Percentiles rank a stretch among this genome's conserved stretches.
phyloP scores from a whole-genome alignment of 2,888 invertebrate genomes.

The Ophion costatus region DNA sequence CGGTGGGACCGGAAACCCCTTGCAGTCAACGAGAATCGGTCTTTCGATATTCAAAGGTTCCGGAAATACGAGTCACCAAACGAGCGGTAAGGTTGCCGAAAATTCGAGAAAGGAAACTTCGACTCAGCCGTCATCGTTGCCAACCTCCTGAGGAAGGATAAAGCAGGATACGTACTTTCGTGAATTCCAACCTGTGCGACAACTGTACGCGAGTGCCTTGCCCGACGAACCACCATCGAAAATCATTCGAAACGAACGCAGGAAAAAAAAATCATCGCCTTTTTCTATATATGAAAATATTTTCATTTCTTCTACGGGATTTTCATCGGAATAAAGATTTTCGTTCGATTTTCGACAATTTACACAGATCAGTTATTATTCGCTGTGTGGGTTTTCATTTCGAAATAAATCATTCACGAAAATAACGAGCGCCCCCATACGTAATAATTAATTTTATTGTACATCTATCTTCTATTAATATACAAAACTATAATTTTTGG shows the following conservation, averaged over 20 bases:
- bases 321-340: constrained; percentile 53
- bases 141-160: constrained; percentile 57
- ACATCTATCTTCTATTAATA: constrained; percentile 81
- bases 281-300: constrained; percentile 3
- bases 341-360: constrained; percentile 32
- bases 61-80: constrained; percentile 69
- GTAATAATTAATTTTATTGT: constrained; percentile 79
- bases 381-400: constrained; percentile 23
- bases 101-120: constrained; percentile 69
- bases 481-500: constrained; percentile 83
- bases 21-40: constrained; percentile 69
- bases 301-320: constrained; percentile 14
- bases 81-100: constrained; percentile 67
- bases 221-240: background rate
- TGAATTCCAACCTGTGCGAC: background rate
- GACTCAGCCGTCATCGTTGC: constrained; percentile 67
- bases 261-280: constrained; percentile 4
- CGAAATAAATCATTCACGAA: constrained; percentile 22
- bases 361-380: background rate
- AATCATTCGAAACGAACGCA: constrained; percentile 22
- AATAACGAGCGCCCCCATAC: constrained; percentile 6
- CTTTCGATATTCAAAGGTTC: constrained; percentile 70
- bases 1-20: constrained; percentile 68
- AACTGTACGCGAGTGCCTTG: background rate
- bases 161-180: background rate